These are phyloP conservation scores for Talpa occidentalis DNA, from an alignment of 2,113 vertebrate genomes.

Conservation along the genomic window DNA sequence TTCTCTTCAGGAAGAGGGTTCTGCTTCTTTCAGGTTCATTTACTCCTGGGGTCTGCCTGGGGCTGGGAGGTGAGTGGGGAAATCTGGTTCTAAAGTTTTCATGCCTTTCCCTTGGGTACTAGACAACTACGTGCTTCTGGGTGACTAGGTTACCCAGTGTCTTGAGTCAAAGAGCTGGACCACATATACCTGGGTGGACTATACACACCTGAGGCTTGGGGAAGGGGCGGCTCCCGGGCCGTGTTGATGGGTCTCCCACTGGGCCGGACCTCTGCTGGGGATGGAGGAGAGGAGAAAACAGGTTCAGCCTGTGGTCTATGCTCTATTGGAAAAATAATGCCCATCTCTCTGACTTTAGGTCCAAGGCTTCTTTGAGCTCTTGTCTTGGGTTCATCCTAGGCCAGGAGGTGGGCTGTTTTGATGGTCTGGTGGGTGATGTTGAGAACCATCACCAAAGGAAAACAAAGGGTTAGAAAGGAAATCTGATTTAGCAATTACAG, in stretches of 20 bases:
- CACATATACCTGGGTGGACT: conserved; percentile 85
- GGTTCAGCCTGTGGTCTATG: not conserved
- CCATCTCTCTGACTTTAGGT: not conserved
- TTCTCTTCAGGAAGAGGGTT: not conserved
- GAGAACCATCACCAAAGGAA: too few species aligned
- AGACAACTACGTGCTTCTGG: not conserved
- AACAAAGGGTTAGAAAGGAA: not conserved
- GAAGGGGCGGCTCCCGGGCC: conserved; percentile 91
- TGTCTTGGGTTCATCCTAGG: not conserved
- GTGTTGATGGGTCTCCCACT: conserved; percentile 93
- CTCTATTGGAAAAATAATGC: not conserved
- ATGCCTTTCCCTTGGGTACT: not conserved
- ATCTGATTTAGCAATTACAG: not conserved
- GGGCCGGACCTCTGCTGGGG: conserved; percentile 94
- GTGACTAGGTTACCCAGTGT: not conserved
- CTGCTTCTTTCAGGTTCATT: not conserved
- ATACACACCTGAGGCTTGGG: conserved; percentile 91
- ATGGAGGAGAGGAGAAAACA: conserved; percentile 47
- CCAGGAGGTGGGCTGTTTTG: not conserved
- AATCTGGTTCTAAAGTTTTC: not conserved
- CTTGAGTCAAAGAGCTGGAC: not conserved
- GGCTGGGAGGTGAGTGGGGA: not conserved
- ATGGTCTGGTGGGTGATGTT: not conserved
- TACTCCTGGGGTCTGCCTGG: not conserved
- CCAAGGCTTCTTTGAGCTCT: conserved; percentile 3